A percentile compares a stretch with the other conserved stretches of the same genome.
Conservation (phyloP, 2,888 invertebrate genomes). For the Heliconius hortense region DNA sequence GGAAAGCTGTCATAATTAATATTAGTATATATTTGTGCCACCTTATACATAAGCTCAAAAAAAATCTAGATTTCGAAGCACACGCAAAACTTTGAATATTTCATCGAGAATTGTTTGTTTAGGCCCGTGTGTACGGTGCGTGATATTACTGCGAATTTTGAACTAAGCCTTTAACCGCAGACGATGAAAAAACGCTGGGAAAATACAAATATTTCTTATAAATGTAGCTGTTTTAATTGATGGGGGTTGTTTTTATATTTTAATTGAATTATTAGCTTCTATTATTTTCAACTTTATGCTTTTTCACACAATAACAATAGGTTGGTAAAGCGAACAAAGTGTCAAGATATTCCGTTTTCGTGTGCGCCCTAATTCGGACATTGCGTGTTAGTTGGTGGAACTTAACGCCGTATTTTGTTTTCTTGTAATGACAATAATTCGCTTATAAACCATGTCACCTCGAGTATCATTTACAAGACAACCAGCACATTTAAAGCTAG, state of each 20-base stretch:
- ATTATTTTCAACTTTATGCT: neutral
- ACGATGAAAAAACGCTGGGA: slow-evolving; percentile 10
- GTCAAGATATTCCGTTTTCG: no score
- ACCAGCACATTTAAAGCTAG: no score
- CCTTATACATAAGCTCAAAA: neutral
- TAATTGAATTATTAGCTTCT: neutral
- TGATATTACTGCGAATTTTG: slow-evolving; percentile 15
- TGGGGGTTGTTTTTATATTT: neutral
- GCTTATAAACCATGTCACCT: no score
- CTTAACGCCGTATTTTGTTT: neutral
- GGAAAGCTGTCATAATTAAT: neutral
- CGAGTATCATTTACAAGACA: no score
- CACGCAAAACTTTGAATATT: slow-evolving; percentile 30
- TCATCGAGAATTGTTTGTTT: slow-evolving; percentile 29
- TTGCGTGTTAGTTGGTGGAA: neutral
- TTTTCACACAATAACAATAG: no score
- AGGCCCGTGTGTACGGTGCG: slow-evolving; percentile 18
- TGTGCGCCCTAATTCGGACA: no score
- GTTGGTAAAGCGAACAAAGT: no score
- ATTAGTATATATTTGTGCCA: neutral
- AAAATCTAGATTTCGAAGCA: slow-evolving; percentile 19
- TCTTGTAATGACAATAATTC: no score
- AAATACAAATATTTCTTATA: slow-evolving; percentile 3
- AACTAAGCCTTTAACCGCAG: slow-evolving; percentile 18
- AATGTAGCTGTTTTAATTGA: neutral